A percentile compares a stretch with the other conserved stretches of the same genome.
phyloP scores from a whole-genome alignment of 2,797 vertebrate genomes.

The Numenius phaeopus region DNA sequence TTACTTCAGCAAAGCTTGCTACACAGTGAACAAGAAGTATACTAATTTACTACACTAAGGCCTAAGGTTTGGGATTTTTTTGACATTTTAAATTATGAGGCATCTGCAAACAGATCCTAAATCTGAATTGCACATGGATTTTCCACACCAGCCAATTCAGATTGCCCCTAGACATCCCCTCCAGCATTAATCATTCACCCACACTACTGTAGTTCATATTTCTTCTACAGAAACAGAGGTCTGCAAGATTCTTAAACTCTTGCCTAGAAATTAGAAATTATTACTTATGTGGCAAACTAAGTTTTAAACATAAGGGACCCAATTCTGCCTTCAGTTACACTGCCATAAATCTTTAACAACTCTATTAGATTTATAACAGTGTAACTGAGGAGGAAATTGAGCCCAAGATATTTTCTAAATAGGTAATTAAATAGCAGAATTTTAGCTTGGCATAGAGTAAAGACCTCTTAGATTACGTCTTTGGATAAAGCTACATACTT shows the following conservation, averaged over 20 bases:
- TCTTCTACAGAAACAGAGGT: conserved; percentile 64
- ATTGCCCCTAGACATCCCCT: neutral
- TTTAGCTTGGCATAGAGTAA: conserved; percentile 36
- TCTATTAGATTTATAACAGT: conserved; percentile 60
- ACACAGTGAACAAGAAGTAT: neutral
- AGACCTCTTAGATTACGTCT: conserved; percentile 46
- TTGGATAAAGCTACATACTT: conserved; percentile 40
- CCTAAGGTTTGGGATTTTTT: neutral
- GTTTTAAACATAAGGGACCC: conserved; percentile 67
- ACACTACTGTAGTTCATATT: conserved; percentile 48
- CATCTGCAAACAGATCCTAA: conserved; percentile 44
- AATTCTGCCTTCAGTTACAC: conserved; percentile 62
- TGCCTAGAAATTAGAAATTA: conserved; percentile 66
- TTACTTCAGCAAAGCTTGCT: conserved; percentile 46
- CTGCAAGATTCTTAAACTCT: conserved; percentile 59
- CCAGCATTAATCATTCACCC: conserved; percentile 43
- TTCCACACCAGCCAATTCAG: conserved; percentile 50
- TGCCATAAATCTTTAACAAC: conserved; percentile 60
- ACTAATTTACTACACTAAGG: conserved; percentile 45
- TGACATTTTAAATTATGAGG: conserved; percentile 67
- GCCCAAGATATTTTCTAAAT: conserved; percentile 65
- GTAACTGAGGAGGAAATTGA: conserved; percentile 56
- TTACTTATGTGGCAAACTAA: conserved; percentile 56
- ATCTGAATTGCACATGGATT: conserved; percentile 46
- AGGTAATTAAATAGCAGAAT: conserved; percentile 63